Conservation (phyloP, 1,140 invertebrate species). For the Euwallacea fornicatus region DNA sequence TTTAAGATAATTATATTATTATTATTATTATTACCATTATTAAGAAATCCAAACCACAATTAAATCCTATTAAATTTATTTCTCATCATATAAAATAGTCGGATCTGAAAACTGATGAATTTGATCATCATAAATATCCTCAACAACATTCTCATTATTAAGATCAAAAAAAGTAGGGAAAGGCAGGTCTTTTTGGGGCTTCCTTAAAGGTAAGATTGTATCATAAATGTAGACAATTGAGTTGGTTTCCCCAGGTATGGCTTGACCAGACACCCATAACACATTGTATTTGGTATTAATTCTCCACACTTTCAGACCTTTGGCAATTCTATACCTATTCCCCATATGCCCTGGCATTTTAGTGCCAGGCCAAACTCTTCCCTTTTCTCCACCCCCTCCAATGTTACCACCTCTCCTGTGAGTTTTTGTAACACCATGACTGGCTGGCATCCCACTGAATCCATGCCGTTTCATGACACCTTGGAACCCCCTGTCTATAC, state of each 20-base stretch:
- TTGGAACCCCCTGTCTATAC: conserved; percentile 94
- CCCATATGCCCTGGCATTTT: conserved; percentile 99
- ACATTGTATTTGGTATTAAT: conserved; percentile 95
- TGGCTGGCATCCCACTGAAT: conserved; percentile 90
- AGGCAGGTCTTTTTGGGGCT: conserved; percentile 63
- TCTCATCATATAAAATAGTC: conserved; percentile 68
- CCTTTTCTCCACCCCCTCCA: conserved; percentile 81
- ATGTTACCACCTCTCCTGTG: conserved; percentile 91
- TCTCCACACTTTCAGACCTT: conserved; percentile 81
- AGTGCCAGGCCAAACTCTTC: conserved; percentile 89
- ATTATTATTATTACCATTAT: conserved; percentile 2
- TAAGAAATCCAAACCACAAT: neutral
- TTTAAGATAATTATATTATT: conserved; percentile 1
- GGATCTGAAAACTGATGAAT: conserved; percentile 71
- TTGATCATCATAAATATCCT: conserved; percentile 72
- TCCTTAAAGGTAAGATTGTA: conserved; percentile 67
- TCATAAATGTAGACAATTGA: conserved; percentile 83
- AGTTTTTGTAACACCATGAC: conserved; percentile 93
- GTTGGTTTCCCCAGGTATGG: conserved; percentile 79
- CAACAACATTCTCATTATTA: conserved; percentile 60
- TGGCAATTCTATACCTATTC: conserved; percentile 69
- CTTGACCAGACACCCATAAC: conserved; percentile 81
- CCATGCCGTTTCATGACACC: conserved; percentile 97
- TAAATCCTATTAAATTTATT: conserved; percentile 36
- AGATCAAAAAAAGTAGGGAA: conserved; percentile 79